Evolutionary conservation across 2,797 vertebrate genomes (phyloP).

Genomic region (Poliocrania exsul): DNA sequence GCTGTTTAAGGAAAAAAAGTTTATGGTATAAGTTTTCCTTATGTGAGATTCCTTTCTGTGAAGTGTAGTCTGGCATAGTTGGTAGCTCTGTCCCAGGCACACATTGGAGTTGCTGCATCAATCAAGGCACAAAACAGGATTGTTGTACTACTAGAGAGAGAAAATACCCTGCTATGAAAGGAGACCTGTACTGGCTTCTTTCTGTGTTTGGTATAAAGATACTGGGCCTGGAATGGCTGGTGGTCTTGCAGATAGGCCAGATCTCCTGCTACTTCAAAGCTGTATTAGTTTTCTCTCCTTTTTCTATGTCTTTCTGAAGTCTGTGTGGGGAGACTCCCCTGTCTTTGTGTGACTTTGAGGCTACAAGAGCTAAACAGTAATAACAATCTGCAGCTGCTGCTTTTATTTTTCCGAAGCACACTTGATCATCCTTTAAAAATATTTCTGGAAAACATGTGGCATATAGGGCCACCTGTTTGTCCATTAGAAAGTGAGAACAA

Average conservation of each 20-base stretch:
- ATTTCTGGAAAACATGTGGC: conserved; percentile 11
- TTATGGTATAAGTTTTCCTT: neutral
- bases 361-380: neutral
- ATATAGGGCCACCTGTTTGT: conserved; percentile 20
- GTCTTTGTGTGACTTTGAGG: neutral
- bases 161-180: neutral
- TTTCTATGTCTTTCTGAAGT: neutral
- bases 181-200: neutral
- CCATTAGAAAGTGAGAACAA: conserved; percentile 28
- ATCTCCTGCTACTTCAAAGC: neutral
- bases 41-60: neutral
- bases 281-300: neutral
- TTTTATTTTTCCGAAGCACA: neutral
- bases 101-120: neutral
- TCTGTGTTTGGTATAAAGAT: neutral
- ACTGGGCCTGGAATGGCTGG: neutral
- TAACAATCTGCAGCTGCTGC: conserved; percentile 24
- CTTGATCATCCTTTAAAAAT: neutral
- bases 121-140: neutral
- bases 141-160: neutral
- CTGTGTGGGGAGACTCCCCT: neutral
- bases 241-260: neutral
- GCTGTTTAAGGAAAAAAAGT: conserved; percentile 1
- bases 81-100: neutral
- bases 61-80: neutral